These are phyloP conservation scores for Malacoraja senta DNA, from an alignment of 2,797 vertebrate genomes.

Conservation along the genomic window DNA sequence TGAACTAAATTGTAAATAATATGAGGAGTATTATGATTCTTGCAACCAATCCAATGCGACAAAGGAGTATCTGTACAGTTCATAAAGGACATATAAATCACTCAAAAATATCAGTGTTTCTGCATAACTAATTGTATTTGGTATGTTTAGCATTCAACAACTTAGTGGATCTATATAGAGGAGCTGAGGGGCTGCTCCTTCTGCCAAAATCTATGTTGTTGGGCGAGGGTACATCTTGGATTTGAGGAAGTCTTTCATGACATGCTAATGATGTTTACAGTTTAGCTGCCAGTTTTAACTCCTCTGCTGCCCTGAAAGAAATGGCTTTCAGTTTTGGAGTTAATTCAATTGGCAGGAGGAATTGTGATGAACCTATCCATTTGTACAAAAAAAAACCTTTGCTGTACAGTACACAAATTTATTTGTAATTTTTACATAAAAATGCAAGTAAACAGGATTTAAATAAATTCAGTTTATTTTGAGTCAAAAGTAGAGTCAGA, in stretches of 20 bases:
- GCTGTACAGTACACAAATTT: not conserved
- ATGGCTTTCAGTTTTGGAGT: slow-evolving; percentile 27
- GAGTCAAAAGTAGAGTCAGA: not conserved
- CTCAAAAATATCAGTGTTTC: not conserved
- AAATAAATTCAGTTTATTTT: not conserved
- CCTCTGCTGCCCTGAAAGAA: slow-evolving; percentile 32
- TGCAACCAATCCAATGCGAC: not conserved
- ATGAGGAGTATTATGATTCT: not conserved
- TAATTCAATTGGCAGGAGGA: not conserved
- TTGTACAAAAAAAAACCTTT: slow-evolving; percentile 8
- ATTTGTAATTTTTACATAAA: slow-evolving; percentile 14
- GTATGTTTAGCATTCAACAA: not conserved
- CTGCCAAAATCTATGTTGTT: not conserved
- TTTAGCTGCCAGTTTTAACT: slow-evolving; percentile 29
- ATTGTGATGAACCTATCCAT: slow-evolving; percentile 2
- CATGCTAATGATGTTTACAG: slow-evolving; percentile 20
- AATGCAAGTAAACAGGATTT: not conserved
- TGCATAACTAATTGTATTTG: not conserved
- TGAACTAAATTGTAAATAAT: not conserved
- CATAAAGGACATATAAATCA: not conserved
- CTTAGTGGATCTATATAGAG: not conserved
- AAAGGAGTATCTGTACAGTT: not conserved
- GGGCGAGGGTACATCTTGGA: not conserved
- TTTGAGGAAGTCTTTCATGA: not conserved
- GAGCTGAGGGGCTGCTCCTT: not conserved